Conservation (phyloP, 2,888 invertebrate genomes). For the Didymodactylos carnosus region DNA sequence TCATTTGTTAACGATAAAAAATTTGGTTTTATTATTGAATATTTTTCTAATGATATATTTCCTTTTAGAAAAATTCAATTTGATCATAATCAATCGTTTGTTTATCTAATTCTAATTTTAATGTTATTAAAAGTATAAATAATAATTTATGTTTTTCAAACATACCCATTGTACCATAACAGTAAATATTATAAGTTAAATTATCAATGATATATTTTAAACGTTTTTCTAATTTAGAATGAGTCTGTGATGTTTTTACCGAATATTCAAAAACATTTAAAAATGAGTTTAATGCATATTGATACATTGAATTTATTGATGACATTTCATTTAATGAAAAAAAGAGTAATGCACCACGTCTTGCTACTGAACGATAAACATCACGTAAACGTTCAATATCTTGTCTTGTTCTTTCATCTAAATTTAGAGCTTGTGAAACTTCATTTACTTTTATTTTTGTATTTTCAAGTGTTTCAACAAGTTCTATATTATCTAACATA, state of each 20-base stretch:
- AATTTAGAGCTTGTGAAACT: conserved; percentile 38
- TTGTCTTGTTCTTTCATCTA: conserved; percentile 52
- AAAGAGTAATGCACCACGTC: conserved; percentile 66
- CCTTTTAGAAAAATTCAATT: conserved; percentile 73
- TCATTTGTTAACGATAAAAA: conserved; percentile 51
- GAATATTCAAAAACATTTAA: conserved; percentile 63
- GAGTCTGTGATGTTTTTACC: conserved; percentile 58
- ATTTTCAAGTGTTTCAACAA: conserved; percentile 63
- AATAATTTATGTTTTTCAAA: conserved; percentile 73
- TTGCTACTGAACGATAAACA: conserved; percentile 63
- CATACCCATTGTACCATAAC: conserved; percentile 69
- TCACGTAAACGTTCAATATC: conserved; percentile 65
- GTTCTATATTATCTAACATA: conserved; percentile 72
- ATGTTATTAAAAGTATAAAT: conserved; percentile 72
- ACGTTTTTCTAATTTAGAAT: conserved; percentile 52
- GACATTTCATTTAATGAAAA: conserved; percentile 76
- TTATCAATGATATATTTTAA: conserved; percentile 60
- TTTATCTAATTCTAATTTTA: conserved; percentile 55
- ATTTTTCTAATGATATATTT: conserved; percentile 47
- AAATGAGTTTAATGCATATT: conserved; percentile 66
- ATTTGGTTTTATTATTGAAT: conserved; percentile 43
- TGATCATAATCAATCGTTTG: conserved; percentile 46
- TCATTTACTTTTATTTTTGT: conserved; percentile 67
- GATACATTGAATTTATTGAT: conserved; percentile 69
- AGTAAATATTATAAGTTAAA: conserved; percentile 66